Evolutionary conservation across 2,888 invertebrate species (phyloP).

Genomic region (Neuroscelio doddi): DNA sequence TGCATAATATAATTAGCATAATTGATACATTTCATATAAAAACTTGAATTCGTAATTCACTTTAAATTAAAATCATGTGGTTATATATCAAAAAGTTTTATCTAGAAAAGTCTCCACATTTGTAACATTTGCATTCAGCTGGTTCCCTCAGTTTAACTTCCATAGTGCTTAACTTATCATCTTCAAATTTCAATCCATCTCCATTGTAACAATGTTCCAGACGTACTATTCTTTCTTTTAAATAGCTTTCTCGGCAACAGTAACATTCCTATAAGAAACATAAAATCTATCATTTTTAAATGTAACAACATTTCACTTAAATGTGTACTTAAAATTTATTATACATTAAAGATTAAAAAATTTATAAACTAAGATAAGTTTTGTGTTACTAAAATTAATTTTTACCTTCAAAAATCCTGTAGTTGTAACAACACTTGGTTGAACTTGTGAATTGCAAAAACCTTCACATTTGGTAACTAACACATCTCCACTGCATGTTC

Average conservation of each 20-base stretch:
- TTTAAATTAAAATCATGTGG: not conserved
- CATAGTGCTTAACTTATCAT: conserved; percentile 82
- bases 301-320: no score
- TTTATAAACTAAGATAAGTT: no score
- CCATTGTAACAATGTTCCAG: conserved; percentile 91
- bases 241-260: conserved; percentile 91
- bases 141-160: conserved; percentile 89
- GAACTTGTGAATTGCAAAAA: conserved; percentile 91
- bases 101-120: conserved; percentile 87
- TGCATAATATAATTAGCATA: no score
- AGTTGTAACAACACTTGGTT: conserved; percentile 90
- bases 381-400: not conserved
- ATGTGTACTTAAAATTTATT: no score
- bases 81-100: conserved; percentile 15
- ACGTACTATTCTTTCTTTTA: conserved; percentile 85
- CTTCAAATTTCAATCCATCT: conserved; percentile 84
- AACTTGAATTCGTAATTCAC: not conserved
- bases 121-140: conserved; percentile 91
- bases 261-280: conserved; percentile 84
- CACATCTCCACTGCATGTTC: conserved; percentile 92
- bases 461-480: conserved; percentile 96
- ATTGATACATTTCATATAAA: not conserved
- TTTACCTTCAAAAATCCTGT: conserved; percentile 90
- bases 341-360: no score
- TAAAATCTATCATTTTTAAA: no score